Evolutionary conservation across 2,113 vertebrate species (phyloP).

Genomic region (Gadus macrocephalus): DNA sequence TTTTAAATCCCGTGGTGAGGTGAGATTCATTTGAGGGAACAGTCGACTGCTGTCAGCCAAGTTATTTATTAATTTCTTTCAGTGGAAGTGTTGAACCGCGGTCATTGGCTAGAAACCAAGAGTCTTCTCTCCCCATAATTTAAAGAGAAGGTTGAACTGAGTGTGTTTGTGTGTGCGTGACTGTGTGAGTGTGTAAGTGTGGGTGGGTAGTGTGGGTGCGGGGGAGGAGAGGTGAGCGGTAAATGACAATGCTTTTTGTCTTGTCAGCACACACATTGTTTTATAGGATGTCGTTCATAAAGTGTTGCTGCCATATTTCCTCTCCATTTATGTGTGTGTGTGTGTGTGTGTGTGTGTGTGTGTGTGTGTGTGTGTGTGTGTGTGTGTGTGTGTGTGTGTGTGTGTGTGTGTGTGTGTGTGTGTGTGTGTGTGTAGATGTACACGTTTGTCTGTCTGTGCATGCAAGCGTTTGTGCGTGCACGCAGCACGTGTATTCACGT

Average conservation of each 20-base stretch:
- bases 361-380: slow-evolving; percentile 17
- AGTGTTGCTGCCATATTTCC: slow-evolving; percentile 33
- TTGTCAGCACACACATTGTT: slow-evolving; percentile 67
- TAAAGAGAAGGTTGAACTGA: slow-evolving; percentile 15
- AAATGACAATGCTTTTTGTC: slow-evolving; percentile 46
- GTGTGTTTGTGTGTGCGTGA: background rate
- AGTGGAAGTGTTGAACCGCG: no score
- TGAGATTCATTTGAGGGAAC: no score
- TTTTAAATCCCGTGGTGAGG: no score
- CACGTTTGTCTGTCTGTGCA: slow-evolving; percentile 7
- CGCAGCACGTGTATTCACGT: no score
- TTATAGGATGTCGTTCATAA: slow-evolving; percentile 59
- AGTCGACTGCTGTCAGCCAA: no score
- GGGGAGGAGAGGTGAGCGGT: background rate
- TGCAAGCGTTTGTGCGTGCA: background rate
- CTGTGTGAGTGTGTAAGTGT: background rate
- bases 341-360: background rate
- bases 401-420: background rate
- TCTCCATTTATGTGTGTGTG: background rate
- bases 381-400: background rate
- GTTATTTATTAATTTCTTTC: no score
- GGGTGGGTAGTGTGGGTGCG: background rate
- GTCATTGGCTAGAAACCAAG: no score
- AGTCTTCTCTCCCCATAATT: slow-evolving; percentile 15
- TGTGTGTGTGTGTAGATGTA: background rate